Percentiles rank a stretch among this genome's conserved stretches.
These are phyloP conservation scores for Zygogramma bicolorata DNA, from an alignment of 2,888 invertebrate species.

Conservation along the genomic window DNA sequence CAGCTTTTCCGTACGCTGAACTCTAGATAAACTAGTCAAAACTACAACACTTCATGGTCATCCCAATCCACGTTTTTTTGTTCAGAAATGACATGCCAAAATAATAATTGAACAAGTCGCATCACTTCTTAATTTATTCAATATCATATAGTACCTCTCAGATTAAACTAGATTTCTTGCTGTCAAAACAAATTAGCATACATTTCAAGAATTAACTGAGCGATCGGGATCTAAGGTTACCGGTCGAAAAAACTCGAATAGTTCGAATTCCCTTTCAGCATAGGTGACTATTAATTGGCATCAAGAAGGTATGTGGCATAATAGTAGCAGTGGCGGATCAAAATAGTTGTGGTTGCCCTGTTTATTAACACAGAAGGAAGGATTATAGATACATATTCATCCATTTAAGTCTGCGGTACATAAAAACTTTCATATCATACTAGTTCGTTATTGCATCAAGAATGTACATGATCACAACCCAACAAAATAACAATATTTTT, in stretches of 20 bases:
- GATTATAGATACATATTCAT: too few relatives aligned
- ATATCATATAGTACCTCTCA: background rate
- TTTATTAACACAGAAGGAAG: too few relatives aligned
- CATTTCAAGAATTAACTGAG: background rate
- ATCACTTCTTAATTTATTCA: background rate
- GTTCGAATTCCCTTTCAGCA: background rate
- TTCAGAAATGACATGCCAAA: background rate
- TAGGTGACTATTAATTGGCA: background rate
- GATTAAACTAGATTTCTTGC: background rate
- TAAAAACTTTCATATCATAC: too few relatives aligned
- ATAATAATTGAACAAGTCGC: background rate
- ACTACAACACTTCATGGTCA: too few relatives aligned
- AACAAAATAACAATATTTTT: too few relatives aligned
- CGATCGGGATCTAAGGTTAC: background rate
- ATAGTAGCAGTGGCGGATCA: background rate
- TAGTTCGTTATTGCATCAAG: too few relatives aligned
- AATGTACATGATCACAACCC: too few relatives aligned
- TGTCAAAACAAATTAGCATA: background rate
- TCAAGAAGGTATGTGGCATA: background rate
- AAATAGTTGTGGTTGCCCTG: background rate
- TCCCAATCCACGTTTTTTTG: background rate
- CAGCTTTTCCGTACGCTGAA: too few relatives aligned
- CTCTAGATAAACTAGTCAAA: too few relatives aligned
- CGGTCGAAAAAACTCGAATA: background rate
- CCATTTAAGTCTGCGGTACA: too few relatives aligned